phyloP scores from a whole-genome alignment of 2,888 invertebrate genomes.

The Platycheirus albimanus region DNA sequence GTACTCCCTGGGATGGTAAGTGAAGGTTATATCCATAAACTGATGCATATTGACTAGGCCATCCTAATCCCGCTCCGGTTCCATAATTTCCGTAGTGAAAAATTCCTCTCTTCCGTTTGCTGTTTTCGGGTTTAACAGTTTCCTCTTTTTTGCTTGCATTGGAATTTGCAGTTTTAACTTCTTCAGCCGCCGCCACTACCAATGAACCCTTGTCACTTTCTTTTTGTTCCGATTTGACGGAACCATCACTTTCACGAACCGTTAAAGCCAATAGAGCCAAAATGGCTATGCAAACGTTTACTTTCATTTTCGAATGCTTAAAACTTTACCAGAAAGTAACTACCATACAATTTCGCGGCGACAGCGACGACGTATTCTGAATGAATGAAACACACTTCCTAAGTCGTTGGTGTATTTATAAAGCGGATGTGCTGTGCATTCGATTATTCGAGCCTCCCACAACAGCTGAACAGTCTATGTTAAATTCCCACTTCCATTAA shows the following conservation, averaged over 20 bases:
- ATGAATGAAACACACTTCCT: slow-evolving; percentile 81
- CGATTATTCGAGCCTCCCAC: slow-evolving; percentile 48
- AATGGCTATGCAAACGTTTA: slow-evolving; percentile 65
- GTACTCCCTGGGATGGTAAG: slow-evolving; percentile 76
- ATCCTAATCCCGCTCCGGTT: slow-evolving; percentile 69
- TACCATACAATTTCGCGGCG: slow-evolving; percentile 67
- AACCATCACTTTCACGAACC: slow-evolving; percentile 71
- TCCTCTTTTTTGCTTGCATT: slow-evolving; percentile 24
- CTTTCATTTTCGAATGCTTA: slow-evolving; percentile 68
- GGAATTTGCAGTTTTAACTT: slow-evolving; percentile 37
- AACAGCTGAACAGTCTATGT: slow-evolving; percentile 57
- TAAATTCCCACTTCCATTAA: slow-evolving; percentile 46
- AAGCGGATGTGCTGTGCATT: slow-evolving; percentile 78
- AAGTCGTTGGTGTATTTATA: slow-evolving; percentile 81
- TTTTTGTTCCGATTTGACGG: slow-evolving; percentile 44
- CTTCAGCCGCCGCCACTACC: slow-evolving; percentile 1
- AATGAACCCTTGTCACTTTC: slow-evolving; percentile 40
- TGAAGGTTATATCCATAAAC: slow-evolving; percentile 80
- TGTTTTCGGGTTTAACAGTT: slow-evolving; percentile 19
- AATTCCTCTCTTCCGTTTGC: slow-evolving; percentile 66
- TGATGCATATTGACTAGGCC: slow-evolving; percentile 80
- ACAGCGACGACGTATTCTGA: slow-evolving; percentile 70
- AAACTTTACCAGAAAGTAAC: slow-evolving; percentile 36
- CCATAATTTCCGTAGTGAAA: slow-evolving; percentile 58
- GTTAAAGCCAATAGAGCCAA: slow-evolving; percentile 65